phyloP scores from a whole-genome alignment of 2,797 vertebrate species.

The Argya squamiceps region DNA sequence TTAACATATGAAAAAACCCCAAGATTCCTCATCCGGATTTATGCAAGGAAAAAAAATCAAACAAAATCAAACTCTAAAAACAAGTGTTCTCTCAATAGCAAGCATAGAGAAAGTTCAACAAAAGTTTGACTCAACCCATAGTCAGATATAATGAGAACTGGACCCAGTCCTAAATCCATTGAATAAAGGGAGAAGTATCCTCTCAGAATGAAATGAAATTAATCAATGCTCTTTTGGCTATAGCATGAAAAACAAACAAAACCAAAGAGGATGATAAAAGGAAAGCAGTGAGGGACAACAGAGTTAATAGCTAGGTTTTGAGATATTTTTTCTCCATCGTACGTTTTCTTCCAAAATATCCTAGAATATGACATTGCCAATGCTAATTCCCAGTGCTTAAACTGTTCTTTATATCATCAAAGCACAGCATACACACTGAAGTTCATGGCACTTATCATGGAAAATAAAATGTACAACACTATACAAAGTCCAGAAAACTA shows the following conservation, averaged over 20 bases:
- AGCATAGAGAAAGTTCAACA: slow-evolving; percentile 24
- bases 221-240: slow-evolving; percentile 35
- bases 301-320: neutral
- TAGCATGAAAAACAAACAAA: slow-evolving; percentile 24
- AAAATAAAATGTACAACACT: neutral
- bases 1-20: neutral
- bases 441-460: neutral
- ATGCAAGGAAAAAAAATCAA: slow-evolving; percentile 8
- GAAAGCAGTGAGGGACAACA: neutral
- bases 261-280: slow-evolving; percentile 1
- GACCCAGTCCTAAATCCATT: neutral
- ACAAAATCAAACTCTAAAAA: neutral
- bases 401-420: neutral
- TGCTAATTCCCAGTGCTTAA: slow-evolving; percentile 1
- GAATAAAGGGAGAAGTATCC: slow-evolving; percentile 25
- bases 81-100: neutral
- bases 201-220: slow-evolving; percentile 32
- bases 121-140: slow-evolving; percentile 20
- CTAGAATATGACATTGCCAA: neutral
- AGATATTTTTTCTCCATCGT: neutral
- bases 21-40: neutral
- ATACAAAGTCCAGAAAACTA: neutral
- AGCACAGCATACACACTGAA: neutral
- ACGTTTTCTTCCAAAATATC: slow-evolving; percentile 22
- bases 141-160: slow-evolving; percentile 19